Percentiles rank a stretch among this genome's conserved stretches.
Evolutionary conservation across 2,888 invertebrate species (phyloP).

Genomic region (Scaptomyza caliginosa): DNA sequence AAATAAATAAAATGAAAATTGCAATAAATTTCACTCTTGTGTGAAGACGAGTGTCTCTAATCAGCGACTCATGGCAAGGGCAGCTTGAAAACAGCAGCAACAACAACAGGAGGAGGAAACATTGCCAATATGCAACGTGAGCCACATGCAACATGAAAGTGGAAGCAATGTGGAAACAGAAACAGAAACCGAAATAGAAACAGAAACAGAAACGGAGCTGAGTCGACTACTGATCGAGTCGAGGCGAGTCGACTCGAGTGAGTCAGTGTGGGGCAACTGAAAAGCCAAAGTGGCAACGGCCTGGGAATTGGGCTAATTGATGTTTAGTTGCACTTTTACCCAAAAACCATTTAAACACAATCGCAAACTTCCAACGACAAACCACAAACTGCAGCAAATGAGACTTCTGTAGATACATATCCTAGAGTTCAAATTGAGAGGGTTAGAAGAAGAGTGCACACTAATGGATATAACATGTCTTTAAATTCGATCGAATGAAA

Average conservation of each 20-base stretch:
- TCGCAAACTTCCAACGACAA: constrained; percentile 3
- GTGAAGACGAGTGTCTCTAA: constrained; percentile 71
- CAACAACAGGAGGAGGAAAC: constrained; percentile 35
- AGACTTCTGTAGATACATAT: constrained; percentile 48
- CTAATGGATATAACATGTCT: constrained; percentile 49
- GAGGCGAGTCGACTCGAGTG: neutral
- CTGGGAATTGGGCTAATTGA: constrained; percentile 84
- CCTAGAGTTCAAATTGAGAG: constrained; percentile 12
- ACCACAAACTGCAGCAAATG: constrained; percentile 27
- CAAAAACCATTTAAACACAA: constrained; percentile 76
- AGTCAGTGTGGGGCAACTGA: constrained; percentile 29
- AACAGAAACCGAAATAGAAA: constrained; percentile 13
- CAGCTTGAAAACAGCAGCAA: constrained; percentile 33
- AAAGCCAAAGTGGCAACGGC: constrained; percentile 62
- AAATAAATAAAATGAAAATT: constrained; percentile 74
- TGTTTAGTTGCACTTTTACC: constrained; percentile 83
- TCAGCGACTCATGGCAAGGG: constrained; percentile 66
- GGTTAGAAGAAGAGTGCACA: constrained; percentile 2
- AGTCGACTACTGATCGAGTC: constrained; percentile 30
- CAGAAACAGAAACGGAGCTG: constrained; percentile 34
- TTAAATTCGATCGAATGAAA: constrained; percentile 24
- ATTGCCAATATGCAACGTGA: constrained; percentile 72
- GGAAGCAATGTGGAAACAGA: constrained; percentile 62
- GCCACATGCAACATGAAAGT: constrained; percentile 75
- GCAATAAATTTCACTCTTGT: constrained; percentile 77